Evolutionary conservation across 2,113 vertebrate species (phyloP), one percentile per base, ranked within the genome.

Genomic region (Corythornis madagascariensis): DNA sequence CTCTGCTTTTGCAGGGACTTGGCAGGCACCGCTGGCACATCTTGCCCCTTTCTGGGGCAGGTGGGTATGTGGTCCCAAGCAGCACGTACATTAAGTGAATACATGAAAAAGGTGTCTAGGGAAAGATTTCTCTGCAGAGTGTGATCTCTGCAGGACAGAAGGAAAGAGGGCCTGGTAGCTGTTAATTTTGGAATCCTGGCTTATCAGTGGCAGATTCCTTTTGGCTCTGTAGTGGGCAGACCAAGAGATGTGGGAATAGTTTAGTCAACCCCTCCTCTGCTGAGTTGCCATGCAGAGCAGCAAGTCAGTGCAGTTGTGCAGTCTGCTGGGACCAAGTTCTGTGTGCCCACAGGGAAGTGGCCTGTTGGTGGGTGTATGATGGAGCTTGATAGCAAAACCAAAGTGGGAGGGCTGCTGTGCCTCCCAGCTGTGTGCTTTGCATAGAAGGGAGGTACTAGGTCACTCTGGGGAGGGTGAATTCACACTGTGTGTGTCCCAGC

Each of bases 1-100:
- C 47, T 33, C 7, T 74, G 26, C 53, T 67, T 55, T 67, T 56
- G 35, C 52, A 9, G 7, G 63, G 57, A 12, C 38, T 56, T 22
- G 1, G 3, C 11, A n/a, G 57, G n/a, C 35, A 72, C 22, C 1
- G 1, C 57, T 13, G 17, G 43, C 21, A 53, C 0, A 0, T 35
- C 47, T 25, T 31, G 7, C 55, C 21, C 45, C n/a, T 45, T 61
- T 24, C 5, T 22, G 13, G 28, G 38, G 24, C 24, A 26, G 24
- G 21, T 38, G 35, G 47, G 40, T 61, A 7, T 0, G 0, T 35
- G 21, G 26, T 26, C 55, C 20, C 48, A 48, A 29, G 72, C 31
- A 84, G 28, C 0, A 0, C 0, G 1, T 42, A 31, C 4, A 3
- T 40, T 40, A 60, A 81, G 67, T 20, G 15, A 66, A 63, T 24